Conservation (phyloP, 1,140 invertebrate species). For the Cepaea nemoralis region DNA sequence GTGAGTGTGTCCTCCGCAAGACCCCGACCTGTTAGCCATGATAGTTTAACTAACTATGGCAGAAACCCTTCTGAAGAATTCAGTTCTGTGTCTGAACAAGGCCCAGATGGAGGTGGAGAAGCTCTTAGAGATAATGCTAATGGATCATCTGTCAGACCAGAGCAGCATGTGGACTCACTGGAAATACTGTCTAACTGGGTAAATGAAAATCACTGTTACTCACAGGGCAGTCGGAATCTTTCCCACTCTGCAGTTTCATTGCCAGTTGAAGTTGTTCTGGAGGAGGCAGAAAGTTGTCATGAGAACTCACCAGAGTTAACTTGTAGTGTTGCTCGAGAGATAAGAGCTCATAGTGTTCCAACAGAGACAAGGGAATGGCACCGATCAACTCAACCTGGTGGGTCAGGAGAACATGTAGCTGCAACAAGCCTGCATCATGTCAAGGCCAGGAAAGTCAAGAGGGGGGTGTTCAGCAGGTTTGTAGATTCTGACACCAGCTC, state of each 20-base stretch:
- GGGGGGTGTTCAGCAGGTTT: neutral
- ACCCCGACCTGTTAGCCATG: too few relatives aligned
- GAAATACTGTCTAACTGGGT: neutral
- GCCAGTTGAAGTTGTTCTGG: neutral
- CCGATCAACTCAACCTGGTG: neutral
- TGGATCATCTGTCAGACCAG: neutral
- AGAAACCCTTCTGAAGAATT: neutral
- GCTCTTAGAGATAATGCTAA: neutral
- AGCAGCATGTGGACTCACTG: neutral
- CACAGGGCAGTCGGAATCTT: neutral
- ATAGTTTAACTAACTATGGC: too few relatives aligned
- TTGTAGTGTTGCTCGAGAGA: neutral
- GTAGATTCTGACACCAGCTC: neutral
- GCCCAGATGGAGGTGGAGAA: neutral
- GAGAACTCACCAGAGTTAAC: neutral
- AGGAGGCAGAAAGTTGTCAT: neutral
- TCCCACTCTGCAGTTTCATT: neutral
- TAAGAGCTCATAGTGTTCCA: constrained; percentile 27
- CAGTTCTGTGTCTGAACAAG: neutral
- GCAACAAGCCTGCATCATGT: neutral
- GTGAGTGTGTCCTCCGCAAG: neutral
- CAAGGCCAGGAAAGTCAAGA: neutral
- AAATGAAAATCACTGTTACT: constrained; percentile 1
- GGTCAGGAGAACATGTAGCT: neutral
- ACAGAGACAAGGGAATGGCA: neutral